Percentiles rank a stretch among this genome's conserved stretches.
Evolutionary conservation across 64 coral and sea anemone species (phyloP).

Genomic region (Exaiptasia diaphana): DNA sequence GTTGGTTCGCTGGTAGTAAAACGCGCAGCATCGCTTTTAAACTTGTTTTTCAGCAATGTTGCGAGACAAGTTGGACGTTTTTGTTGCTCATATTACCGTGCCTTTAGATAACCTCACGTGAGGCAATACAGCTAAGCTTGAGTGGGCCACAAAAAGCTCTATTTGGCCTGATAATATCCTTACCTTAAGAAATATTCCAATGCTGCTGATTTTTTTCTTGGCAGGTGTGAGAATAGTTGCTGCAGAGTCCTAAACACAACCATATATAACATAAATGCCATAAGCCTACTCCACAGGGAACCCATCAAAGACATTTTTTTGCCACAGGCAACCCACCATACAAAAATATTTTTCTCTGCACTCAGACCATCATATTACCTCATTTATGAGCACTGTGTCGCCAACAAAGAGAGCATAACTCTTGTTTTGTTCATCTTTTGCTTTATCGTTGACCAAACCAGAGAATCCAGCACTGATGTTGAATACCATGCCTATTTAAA

Average conservation of each 20-base stretch:
- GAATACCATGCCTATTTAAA: constrained; percentile 90
- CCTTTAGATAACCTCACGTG: too few species aligned
- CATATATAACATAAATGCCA: neutral
- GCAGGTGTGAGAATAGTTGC: constrained; percentile 84
- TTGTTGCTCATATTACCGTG: too few species aligned
- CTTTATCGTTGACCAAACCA: constrained; percentile 60
- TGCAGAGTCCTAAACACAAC: constrained; percentile 52
- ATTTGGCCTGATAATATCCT: neutral
- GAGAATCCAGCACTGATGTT: constrained; percentile 90
- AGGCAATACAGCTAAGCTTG: too few species aligned
- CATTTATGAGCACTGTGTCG: constrained; percentile 88
- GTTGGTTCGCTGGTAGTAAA: too few species aligned
- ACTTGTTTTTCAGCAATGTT: too few species aligned
- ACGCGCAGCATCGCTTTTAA: too few species aligned
- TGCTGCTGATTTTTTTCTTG: constrained; percentile 97
- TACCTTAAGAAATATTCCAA: constrained; percentile 97
- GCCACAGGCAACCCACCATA: neutral
- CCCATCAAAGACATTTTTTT: neutral
- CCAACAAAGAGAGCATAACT: constrained; percentile 92
- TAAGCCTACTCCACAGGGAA: neutral
- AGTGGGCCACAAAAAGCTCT: too few species aligned
- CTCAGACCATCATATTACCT: too few species aligned
- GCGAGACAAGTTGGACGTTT: too few species aligned
- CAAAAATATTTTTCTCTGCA: neutral
- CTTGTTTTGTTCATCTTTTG: constrained; percentile 60